These are phyloP conservation scores for Ascidia mentula DNA, from an alignment of 23 tunicate genomes.

Conservation along the genomic window DNA sequence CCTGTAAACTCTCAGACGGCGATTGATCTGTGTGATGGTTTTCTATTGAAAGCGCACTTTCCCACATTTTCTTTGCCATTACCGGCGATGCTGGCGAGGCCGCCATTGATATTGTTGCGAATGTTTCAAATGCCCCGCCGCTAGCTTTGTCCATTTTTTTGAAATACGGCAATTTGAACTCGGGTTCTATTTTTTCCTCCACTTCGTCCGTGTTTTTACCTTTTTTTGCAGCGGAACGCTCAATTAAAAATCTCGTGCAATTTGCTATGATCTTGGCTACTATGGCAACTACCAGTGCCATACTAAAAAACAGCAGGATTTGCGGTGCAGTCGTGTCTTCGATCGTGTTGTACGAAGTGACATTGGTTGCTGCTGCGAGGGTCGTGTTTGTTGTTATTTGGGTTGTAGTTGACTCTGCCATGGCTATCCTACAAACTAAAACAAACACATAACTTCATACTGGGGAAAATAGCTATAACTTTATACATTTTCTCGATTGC, in stretches of 20 bases:
- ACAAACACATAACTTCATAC: too few species aligned
- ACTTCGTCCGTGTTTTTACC: not conserved
- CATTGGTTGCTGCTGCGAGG: too few species aligned
- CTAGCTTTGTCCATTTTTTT: not conserved
- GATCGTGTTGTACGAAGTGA: slow-evolving; percentile 9
- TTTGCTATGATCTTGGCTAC: slow-evolving; percentile 11
- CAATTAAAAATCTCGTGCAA: not conserved
- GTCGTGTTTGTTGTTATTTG: too few species aligned
- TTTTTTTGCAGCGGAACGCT: not conserved
- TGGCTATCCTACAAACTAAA: too few species aligned
- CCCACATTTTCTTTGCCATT: not conserved
- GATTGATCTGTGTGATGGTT: not conserved
- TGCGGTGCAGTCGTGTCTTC: slow-evolving; percentile 18
- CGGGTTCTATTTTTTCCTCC: not conserved
- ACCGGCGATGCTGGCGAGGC: not conserved
- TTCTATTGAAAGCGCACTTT: not conserved
- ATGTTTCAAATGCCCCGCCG: not conserved
- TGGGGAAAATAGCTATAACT: too few species aligned
- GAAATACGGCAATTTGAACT: not conserved
- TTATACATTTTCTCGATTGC: too few species aligned
- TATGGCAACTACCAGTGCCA: slow-evolving; percentile 24
- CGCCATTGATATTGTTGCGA: not conserved
- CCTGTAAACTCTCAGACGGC: not conserved
- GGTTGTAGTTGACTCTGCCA: too few species aligned
- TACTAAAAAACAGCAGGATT: slow-evolving; percentile 33